Base-by-base conservation (phyloP, 2,113 vertebrate species). In the Corythaixoides concolor region DNA sequence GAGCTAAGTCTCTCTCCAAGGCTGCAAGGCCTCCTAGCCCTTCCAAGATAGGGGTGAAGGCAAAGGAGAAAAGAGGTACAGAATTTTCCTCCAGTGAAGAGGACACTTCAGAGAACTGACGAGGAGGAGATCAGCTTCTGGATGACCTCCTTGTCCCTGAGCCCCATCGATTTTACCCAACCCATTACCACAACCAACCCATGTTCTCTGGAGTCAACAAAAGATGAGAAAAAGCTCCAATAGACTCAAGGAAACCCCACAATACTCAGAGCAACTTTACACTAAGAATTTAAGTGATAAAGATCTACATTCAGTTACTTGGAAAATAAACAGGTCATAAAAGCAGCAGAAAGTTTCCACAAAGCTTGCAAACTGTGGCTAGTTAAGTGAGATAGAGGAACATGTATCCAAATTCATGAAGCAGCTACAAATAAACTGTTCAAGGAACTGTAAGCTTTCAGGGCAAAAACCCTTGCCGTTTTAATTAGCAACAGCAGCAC, bases 291-390 rank as follows among this genome's bases (percentile, higher is more conserved):
- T 22, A 55, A 67, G 33, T 20, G 56, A 93, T 74, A 87, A 70
- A 41, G 68, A 90, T 90, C 76, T 78, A 35, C 41, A 45, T 58
- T 89, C 68, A 75, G 68, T 75, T 90, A 78, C 53, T 68, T 84
- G 43, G 68, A 92, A 86, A 92, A 50, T 37, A 75, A 88, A 77
- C 28, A 52, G 43, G 76, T 84, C 56, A 73, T 35, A 86, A 93
- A 84, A 85, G 22, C 30, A 90, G 43, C 72, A 90, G 39, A 59
- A 90, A 77, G 78, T 72, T 87, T 93, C 88, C 70, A 95, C n/a
- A 49, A 79, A 63, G 75, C 35, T 70, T 75, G 45, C 58, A 75
- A 67, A 66, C 55, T n/a, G 33, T 56, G n/a, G 27, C 62, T 62
- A 68, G 45, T 83, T 76, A 43, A 53, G 30, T 26, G 26, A 60